Evolutionary conservation across 2,888 invertebrate genomes (phyloP), one percentile per base, ranked within the genome.

Genomic region (Aphelenchoides bicaudatus): DNA sequence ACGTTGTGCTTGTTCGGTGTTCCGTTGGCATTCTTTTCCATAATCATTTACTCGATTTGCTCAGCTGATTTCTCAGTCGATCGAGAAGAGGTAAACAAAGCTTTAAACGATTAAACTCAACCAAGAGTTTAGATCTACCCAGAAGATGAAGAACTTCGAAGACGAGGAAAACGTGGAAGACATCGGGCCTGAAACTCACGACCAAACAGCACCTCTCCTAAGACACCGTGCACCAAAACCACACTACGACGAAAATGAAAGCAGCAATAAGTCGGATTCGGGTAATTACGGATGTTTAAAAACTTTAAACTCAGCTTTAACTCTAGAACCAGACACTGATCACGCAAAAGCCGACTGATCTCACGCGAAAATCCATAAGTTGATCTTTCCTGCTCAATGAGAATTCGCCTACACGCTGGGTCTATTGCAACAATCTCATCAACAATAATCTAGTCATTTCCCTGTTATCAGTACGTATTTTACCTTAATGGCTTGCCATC

Each of bases 31-130:
- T 93, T 98, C 80, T 85, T 98, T 21, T 88, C 89, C 23, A 85
- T 96, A 21, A 93, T 98, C 73, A 87, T 91, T 79, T 94, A 94
- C 80, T 90, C 92, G 1, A 87, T 93, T 63, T 96, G 91, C 82
- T 96, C 94, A 80, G 88, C 91, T 53, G 94, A 96, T 80, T 90
- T 94, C 74, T 65, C 73, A 10, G 75, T 77, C 4, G 78, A 78
- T 34, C 61, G 75, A 8, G 73, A 78, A 21, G 78, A 79, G n/a
- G n/a, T n/a, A n/a, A n/a, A n/a, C n/a, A n/a, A n/a, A n/a, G n/a
- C n/a, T n/a, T n/a, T n/a, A n/a, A n/a, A n/a, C n/a, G n/a, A n/a
- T n/a, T n/a, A n/a, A n/a, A n/a, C n/a, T n/a, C n/a, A n/a, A n/a
- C n/a, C n/a, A n/a, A n/a, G n/a, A n/a, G n/a, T n/a, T n/a, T n/a